These are phyloP conservation scores for Xenus cinereus DNA, from an alignment of 2,113 vertebrate species.

Conservation along the genomic window DNA sequence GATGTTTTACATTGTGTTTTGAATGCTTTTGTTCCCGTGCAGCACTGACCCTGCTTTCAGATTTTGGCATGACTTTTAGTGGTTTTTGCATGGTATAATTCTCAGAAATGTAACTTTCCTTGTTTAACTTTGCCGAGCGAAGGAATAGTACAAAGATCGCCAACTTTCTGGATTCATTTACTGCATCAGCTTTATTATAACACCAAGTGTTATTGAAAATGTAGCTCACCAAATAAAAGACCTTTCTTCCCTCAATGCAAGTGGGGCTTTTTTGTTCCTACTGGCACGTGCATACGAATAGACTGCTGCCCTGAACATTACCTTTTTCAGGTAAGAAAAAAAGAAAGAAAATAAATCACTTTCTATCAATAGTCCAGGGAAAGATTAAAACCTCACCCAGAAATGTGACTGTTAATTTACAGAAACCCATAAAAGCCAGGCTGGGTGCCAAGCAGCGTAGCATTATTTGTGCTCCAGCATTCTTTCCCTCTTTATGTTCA, in stretches of 20 bases:
- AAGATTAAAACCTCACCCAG: constrained; percentile 58
- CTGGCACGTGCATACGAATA: background rate
- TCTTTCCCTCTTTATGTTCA: constrained; percentile 58
- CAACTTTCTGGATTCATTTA: constrained; percentile 29
- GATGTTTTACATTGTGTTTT: background rate
- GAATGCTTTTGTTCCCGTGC: background rate
- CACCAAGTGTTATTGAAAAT: background rate
- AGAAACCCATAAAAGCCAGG: constrained; percentile 64
- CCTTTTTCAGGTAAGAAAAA: constrained; percentile 50
- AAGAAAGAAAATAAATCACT: constrained; percentile 56
- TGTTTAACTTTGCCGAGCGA: background rate
- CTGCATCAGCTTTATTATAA: background rate
- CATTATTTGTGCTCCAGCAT: constrained; percentile 55
- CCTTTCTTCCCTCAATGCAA: background rate
- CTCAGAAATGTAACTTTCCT: background rate
- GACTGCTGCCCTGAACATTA: background rate
- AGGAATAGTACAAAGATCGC: background rate
- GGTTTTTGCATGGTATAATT: background rate
- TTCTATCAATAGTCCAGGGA: constrained; percentile 40
- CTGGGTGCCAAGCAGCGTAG: constrained; percentile 30
- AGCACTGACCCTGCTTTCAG: background rate
- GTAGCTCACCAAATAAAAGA: background rate
- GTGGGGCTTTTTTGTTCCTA: background rate
- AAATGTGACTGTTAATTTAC: constrained; percentile 58
- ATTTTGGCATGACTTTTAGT: background rate